phyloP scores from a whole-genome alignment of 2,113 vertebrate genomes.

The Microcebus griseorufus region DNA sequence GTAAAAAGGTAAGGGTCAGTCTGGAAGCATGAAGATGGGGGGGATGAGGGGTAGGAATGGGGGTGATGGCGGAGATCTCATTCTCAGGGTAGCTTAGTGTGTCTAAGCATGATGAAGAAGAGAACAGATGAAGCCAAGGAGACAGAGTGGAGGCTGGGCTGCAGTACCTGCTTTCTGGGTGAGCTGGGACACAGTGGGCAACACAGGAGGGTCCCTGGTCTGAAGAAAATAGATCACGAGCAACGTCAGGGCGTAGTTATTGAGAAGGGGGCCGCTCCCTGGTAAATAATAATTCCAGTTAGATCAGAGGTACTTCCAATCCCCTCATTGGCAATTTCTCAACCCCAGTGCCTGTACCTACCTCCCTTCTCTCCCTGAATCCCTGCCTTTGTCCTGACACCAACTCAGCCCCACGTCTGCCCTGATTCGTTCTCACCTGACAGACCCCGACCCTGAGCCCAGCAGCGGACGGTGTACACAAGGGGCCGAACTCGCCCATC shows the following conservation, averaged over 20 bases:
- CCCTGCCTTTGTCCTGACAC: background rate
- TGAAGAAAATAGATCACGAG: constrained; percentile 94
- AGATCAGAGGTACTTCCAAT: background rate
- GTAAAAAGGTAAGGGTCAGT: background rate
- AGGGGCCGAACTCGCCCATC: constrained; percentile 91
- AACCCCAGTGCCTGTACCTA: background rate
- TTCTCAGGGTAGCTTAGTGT: background rate
- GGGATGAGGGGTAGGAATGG: background rate
- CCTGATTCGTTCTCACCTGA: constrained; percentile 85
- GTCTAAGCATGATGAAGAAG: too few species aligned
- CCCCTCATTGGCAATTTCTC: background rate
- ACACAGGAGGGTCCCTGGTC: constrained; percentile 89
- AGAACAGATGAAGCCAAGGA: background rate
- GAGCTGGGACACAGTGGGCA: constrained; percentile 88
- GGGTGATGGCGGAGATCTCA: background rate
- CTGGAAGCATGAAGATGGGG: background rate
- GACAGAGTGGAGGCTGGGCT: fast-evolving
- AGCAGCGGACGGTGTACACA: constrained; percentile 90
- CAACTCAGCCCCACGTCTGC: background rate
- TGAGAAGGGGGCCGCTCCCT: constrained; percentile 91
- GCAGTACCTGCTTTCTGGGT: constrained; percentile 88
- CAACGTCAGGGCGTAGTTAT: constrained; percentile 94
- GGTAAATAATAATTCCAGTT: constrained; percentile 47
- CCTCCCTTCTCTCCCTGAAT: background rate
- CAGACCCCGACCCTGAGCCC: constrained; percentile 92